These are phyloP conservation scores for Pitangus sulphuratus DNA, from an alignment of 2,797 vertebrate genomes.

Conservation along the genomic window DNA sequence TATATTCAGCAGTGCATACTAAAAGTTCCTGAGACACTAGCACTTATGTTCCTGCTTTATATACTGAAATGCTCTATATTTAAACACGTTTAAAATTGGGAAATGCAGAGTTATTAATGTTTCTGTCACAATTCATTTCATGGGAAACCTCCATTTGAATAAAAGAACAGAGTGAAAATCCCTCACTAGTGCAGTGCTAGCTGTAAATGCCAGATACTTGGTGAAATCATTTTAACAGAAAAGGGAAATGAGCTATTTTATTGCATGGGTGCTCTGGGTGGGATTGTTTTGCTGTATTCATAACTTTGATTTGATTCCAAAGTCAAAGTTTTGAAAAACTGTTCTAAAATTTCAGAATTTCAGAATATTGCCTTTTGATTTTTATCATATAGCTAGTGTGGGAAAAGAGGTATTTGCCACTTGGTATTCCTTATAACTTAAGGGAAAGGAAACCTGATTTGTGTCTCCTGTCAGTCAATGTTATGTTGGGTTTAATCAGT, in stretches of 20 bases:
- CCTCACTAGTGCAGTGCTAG: not conserved
- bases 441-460: not conserved
- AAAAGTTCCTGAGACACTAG: not conserved
- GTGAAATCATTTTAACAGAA: not conserved
- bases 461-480: not conserved
- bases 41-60: not conserved
- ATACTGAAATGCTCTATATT: not conserved
- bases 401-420: not conserved
- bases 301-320: not conserved
- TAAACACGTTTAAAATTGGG: not conserved
- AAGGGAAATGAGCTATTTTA: not conserved
- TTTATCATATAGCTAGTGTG: not conserved
- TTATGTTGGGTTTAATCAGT: not conserved
- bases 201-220: not conserved
- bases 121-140: not conserved
- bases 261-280: not conserved
- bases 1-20: not conserved
- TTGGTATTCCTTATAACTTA: not conserved
- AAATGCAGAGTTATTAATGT: not conserved
- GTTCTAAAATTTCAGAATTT: not conserved
- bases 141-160: not conserved
- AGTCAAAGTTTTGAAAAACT: not conserved
- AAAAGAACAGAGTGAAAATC: not conserved
- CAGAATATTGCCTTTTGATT: not conserved
- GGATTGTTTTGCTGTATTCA: not conserved